A percentile compares a stretch with the other conserved stretches of the same genome.
phyloP scores from a whole-genome alignment of 1,140 invertebrate genomes.

The Atta colombica region DNA sequence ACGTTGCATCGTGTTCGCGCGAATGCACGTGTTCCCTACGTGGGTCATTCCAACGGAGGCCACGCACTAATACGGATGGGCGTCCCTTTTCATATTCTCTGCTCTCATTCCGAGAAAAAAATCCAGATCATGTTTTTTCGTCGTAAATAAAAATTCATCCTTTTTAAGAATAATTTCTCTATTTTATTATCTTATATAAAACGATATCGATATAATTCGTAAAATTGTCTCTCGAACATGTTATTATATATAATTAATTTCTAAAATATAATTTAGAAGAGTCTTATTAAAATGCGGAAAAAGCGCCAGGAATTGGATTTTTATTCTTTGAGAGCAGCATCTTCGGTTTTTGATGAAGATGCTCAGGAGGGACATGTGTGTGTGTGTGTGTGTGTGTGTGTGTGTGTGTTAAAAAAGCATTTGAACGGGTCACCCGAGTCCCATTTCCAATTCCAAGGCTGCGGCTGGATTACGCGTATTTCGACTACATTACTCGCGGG shows the following conservation, averaged over 20 bases:
- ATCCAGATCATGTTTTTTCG: not conserved
- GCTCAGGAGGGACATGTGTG: not conserved
- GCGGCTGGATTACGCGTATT: conserved; percentile 41
- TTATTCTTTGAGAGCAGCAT: not conserved
- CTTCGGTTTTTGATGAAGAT: not conserved
- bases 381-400: not conserved
- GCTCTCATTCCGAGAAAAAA: conserved; percentile 10
- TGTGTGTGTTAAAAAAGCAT: conserved; percentile 17
- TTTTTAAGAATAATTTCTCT: not conserved
- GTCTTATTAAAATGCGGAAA: not conserved
- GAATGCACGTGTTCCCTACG: conserved; percentile 40
- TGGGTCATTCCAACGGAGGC: conserved; percentile 15
- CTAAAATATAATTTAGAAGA: not conserved
- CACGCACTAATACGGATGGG: conserved; percentile 6
- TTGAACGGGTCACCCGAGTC: not conserved
- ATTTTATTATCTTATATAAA: not conserved
- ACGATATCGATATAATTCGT: not conserved
- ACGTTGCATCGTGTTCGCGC: conserved; percentile 39
- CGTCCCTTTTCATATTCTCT: conserved; percentile 16
- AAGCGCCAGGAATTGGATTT: not conserved
- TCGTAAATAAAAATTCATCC: not conserved
- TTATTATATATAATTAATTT: not conserved
- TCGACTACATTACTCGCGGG: conserved; percentile 44
- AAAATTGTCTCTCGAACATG: not conserved
- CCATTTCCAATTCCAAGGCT: conserved; percentile 59